These are phyloP conservation scores for Boloria euphrosyne DNA, from an alignment of 2,888 invertebrate species.

Conservation along the genomic window DNA sequence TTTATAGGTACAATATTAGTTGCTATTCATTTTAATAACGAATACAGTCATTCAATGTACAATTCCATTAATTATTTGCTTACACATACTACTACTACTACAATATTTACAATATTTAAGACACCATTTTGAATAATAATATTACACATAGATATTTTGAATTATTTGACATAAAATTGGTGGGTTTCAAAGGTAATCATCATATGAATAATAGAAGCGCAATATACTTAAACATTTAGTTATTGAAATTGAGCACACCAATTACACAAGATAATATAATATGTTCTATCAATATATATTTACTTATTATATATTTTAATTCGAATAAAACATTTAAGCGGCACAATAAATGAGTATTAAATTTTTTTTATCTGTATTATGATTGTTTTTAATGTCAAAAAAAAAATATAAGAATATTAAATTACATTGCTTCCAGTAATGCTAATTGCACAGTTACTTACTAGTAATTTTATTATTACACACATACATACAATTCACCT, in stretches of 20 bases:
- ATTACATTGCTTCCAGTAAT: no score
- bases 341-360: no score
- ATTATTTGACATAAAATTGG: conserved; percentile 20
- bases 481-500: no score
- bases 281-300: neutral
- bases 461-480: no score
- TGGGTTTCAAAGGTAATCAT: conserved; percentile 17
- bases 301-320: no score
- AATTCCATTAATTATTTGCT: conserved; percentile 4
- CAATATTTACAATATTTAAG: conserved; percentile 30
- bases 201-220: neutral
- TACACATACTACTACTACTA: conserved; percentile 3
- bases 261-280: conserved; percentile 2
- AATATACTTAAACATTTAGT: neutral
- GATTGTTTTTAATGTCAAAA: no score
- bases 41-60: conserved; percentile 10
- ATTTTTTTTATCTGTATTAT: no score
- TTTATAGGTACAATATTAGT: conserved; percentile 10
- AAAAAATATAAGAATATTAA: no score
- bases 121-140: conserved; percentile 22
- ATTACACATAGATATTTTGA: neutral
- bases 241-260: neutral
- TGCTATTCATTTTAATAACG: conserved; percentile 7
- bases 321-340: no score
- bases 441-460: no score